Base-by-base conservation (phyloP, 2,113 vertebrate genomes). In the Cavia porcellus region DNA sequence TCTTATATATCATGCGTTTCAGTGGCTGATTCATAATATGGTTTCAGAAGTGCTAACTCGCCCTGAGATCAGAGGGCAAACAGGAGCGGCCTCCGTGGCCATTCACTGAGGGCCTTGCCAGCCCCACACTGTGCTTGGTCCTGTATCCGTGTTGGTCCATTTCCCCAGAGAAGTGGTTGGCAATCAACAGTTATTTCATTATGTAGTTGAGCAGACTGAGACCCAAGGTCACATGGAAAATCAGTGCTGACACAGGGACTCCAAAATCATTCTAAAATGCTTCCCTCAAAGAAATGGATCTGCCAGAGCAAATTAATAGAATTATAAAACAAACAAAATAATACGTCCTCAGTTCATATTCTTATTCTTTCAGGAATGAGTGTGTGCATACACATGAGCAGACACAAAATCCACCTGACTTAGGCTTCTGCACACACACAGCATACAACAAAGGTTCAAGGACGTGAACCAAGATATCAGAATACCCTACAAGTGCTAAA, bases 251-350 rank as follows among this genome's bases (percentile, higher is more conserved):
- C 47, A 11, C 19, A 38, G 42, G 50, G 57, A 74, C 52, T n/a
- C n/a, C 17, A 50, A 66, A 95, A 25, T 1, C 7, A 22, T 32
- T 70, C 32, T 17, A 50, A 50, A 52, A 61, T 12, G 38, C 35
- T 38, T 92, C 59, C 42, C 68, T n/a, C 7, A 89, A 87, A 61
- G 38, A 86, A 70, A 72, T n/a, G 15, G 0, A 32, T 35, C 45
- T 66, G 3, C 14, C 24, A 92, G 30, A 77, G 20, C 57, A 6
- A 66, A 85, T 35, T 7, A 74, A 59, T 35, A 66, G 45, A 87
- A 13, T 62, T 94, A 77, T 38, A 84, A 92, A 74, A 64, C 12
- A 42, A 96, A 45, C 70, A 82, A 92, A 75, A 88, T 57, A 61
- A 70, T 83, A 59, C 81, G 66, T n/a, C 25, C 30, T 20, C 9